Evolutionary conservation across 2,113 vertebrate genomes (phyloP).

Genomic region (Leuciscus idus): DNA sequence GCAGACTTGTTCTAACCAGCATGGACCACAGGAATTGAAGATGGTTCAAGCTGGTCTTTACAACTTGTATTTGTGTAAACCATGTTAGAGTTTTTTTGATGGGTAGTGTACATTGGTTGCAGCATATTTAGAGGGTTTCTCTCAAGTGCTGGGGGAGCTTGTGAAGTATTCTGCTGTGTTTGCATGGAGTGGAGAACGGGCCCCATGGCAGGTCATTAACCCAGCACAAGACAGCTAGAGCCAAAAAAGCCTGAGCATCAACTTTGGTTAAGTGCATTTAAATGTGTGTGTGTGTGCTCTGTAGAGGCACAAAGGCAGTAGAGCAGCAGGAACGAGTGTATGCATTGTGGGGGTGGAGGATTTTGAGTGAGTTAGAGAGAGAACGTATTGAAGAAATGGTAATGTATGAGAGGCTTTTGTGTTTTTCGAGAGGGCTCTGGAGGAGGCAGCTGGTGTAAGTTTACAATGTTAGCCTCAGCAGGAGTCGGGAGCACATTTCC

Average conservation of each 20-base stretch:
- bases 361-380: not conserved
- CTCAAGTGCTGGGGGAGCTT: slow-evolving; percentile 4
- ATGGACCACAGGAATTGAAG: not conserved
- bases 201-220: slow-evolving; percentile 37
- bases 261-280: not conserved
- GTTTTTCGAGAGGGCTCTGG: slow-evolving; percentile 11
- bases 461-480: slow-evolving; percentile 57
- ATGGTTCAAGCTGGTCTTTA: slow-evolving; percentile 1
- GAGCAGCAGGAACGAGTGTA: slow-evolving; percentile 20
- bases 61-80: slow-evolving; percentile 24
- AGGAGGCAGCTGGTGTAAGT: slow-evolving; percentile 61
- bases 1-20: not conserved
- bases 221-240: slow-evolving; percentile 25
- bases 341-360: not conserved
- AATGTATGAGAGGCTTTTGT: slow-evolving; percentile 46
- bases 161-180: slow-evolving; percentile 14
- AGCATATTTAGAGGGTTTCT: slow-evolving; percentile 2
- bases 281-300: slow-evolving; percentile 2
- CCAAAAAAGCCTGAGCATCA: not conserved
- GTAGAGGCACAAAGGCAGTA: not conserved
- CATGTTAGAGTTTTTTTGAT: not conserved
- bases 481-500: slow-evolving; percentile 63
- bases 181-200: not conserved
- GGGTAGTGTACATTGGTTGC: not conserved
- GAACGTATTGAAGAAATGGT: not conserved